These are phyloP conservation scores for Chlamydotis undulata DNA, from an alignment of 2,113 vertebrate species.

Conservation along the genomic window DNA sequence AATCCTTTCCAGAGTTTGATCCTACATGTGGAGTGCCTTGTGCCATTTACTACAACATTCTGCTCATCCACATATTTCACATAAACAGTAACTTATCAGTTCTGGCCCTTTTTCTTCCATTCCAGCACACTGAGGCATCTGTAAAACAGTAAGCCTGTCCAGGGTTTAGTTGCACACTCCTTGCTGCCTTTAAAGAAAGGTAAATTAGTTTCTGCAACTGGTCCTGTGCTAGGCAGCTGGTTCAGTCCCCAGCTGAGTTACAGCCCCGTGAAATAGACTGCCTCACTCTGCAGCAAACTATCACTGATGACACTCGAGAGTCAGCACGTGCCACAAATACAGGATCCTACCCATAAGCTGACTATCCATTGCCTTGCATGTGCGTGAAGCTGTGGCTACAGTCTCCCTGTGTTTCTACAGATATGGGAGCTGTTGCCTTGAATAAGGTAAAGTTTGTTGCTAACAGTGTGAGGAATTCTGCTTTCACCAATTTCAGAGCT, in stretches of 20 bases:
- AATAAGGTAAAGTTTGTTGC: not conserved
- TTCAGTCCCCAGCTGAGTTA: not conserved
- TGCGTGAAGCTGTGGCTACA: not conserved
- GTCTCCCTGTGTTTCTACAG: not conserved
- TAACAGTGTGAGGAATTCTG: not conserved
- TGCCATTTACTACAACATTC: not conserved
- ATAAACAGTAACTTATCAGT: not conserved
- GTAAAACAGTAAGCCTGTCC: not conserved
- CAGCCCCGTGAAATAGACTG: not conserved
- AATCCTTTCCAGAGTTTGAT: not conserved
- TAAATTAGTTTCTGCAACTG: not conserved
- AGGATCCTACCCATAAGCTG: not conserved
- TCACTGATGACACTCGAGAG: rapidly evolving
- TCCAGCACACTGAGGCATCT: not conserved
- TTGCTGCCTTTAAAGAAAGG: not conserved
- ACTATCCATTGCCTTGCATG: not conserved
- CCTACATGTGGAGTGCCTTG: not conserved
- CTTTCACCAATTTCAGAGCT: not conserved
- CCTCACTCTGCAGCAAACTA: not conserved
- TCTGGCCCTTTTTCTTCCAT: not conserved
- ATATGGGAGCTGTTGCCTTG: not conserved
- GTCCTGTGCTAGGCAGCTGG: not conserved
- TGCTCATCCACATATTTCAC: not conserved
- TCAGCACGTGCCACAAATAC: not conserved
- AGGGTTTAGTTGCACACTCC: not conserved